Percentiles rank a stretch among this genome's conserved stretches.
These are phyloP conservation scores for Bostrychus sinensis DNA, from an alignment of 2,113 vertebrate genomes.

Conservation along the genomic window DNA sequence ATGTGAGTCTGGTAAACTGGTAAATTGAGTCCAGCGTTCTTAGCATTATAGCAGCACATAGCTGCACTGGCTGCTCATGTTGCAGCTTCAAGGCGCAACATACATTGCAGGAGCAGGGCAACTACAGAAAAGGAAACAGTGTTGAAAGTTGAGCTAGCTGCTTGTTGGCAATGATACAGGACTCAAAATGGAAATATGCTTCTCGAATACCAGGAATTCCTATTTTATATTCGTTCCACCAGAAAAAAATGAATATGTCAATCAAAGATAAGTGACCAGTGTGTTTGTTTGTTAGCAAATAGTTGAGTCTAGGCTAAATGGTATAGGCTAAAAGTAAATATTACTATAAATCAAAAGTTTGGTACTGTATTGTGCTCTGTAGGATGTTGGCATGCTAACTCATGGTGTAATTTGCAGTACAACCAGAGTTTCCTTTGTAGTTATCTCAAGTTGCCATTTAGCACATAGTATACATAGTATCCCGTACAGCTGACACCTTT, in stretches of 20 bases:
- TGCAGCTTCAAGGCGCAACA: neutral
- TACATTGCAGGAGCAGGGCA: constrained; percentile 1
- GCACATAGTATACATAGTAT: too few species aligned
- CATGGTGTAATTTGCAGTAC: neutral
- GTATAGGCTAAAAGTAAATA: too few species aligned
- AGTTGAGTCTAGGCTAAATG: too few species aligned
- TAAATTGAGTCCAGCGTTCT: constrained; percentile 2
- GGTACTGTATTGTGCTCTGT: neutral
- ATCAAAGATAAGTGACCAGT: neutral
- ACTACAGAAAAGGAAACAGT: neutral
- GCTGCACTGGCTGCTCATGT: constrained; percentile 10
- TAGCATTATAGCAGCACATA: neutral
- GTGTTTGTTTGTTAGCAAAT: too few species aligned
- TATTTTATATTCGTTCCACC: neutral
- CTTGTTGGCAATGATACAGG: neutral
- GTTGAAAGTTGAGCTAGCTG: neutral
- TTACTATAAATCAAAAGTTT: too few species aligned
- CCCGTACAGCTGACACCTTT: neutral
- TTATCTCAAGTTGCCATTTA: neutral
- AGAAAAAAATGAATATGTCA: neutral
- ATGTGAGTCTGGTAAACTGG: neutral
- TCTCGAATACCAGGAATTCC: neutral
- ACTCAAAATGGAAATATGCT: neutral
- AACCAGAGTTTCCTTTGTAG: neutral
- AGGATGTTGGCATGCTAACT: neutral